A percentile compares a stretch with the other conserved stretches of the same genome.
Conservation (phyloP, 2,797 vertebrate species). For the Enoplosus armatus region DNA sequence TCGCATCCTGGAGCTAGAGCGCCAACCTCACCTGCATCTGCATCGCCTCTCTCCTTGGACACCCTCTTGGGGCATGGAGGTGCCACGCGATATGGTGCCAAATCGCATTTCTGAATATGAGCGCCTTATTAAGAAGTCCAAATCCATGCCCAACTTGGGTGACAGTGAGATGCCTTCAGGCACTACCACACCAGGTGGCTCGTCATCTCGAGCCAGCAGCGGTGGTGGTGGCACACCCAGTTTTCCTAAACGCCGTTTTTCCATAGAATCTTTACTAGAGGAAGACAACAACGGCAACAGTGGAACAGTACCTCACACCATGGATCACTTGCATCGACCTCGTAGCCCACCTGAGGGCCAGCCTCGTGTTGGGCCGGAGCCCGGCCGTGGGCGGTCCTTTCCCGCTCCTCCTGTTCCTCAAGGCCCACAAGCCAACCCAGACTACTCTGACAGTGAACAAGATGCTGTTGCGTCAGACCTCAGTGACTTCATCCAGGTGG, state of each 20-base stretch:
- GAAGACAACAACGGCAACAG: constrained; percentile 86
- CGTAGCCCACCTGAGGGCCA: constrained; percentile 89
- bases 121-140: constrained; percentile 96
- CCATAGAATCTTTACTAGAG: constrained; percentile 95
- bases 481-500: constrained; percentile 96
- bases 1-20: constrained; percentile 94
- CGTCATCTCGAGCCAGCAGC: constrained; percentile 88
- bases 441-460: constrained; percentile 96
- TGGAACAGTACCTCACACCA: constrained; percentile 50
- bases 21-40: constrained; percentile 88
- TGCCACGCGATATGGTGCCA: constrained; percentile 94
- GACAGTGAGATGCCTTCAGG: constrained; percentile 90
- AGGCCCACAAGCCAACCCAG: constrained; percentile 72
- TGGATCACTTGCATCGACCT: constrained; percentile 68
- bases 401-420: constrained; percentile 64
- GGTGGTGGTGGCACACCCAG: constrained; percentile 74
- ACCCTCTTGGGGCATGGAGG: constrained; percentile 89
- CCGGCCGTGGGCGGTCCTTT: constrained; percentile 64
- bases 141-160: constrained; percentile 97
- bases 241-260: constrained; percentile 93
- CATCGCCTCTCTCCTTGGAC: constrained; percentile 87
- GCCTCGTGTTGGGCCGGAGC: constrained; percentile 86
- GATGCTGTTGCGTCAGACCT: constrained; percentile 94
- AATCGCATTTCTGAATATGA: constrained; percentile 96
- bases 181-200: constrained; percentile 87